A percentile compares a stretch with the other conserved stretches of the same genome.
phyloP scores from a whole-genome alignment of 2,797 vertebrate genomes.

The Jordanella pulchra region DNA sequence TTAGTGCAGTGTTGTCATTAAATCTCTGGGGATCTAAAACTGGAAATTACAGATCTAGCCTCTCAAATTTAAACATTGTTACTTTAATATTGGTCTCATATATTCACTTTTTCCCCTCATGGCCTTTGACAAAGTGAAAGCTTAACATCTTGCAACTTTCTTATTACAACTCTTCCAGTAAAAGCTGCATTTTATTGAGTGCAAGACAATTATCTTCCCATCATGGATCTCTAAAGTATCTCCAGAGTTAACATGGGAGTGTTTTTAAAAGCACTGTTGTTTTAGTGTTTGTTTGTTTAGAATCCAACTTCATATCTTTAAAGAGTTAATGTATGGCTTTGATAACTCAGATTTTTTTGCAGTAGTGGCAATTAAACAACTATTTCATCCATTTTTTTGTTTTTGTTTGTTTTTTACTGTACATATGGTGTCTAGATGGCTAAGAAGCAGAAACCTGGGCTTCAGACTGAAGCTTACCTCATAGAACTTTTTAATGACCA shows the following conservation, averaged over 20 bases:
- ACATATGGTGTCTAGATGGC: neutral
- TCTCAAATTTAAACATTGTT: no score
- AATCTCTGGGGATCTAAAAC: no score
- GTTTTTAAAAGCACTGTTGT: slow-evolving; percentile 10
- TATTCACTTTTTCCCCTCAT: no score
- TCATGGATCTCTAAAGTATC: neutral
- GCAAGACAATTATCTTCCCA: neutral
- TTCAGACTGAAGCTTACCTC: neutral
- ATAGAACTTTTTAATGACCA: neutral
- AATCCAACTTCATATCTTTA: neutral
- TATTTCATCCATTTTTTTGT: neutral
- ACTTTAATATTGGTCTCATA: no score
- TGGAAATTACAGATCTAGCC: no score
- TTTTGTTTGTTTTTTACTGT: slow-evolving; percentile 3
- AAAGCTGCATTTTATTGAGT: neutral
- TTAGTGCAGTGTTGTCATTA: no score
- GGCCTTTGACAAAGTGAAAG: no score
- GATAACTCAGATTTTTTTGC: slow-evolving; percentile 11
- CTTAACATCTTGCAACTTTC: neutral
- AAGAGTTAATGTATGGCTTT: slow-evolving; percentile 24
- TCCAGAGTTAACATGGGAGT: neutral
- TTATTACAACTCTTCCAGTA: neutral
- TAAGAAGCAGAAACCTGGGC: neutral
- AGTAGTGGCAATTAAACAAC: slow-evolving; percentile 1
- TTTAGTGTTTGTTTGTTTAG: slow-evolving; percentile 12